Conservation (phyloP, 1,140 invertebrate genomes). For the Sinonovacula constricta region DNA sequence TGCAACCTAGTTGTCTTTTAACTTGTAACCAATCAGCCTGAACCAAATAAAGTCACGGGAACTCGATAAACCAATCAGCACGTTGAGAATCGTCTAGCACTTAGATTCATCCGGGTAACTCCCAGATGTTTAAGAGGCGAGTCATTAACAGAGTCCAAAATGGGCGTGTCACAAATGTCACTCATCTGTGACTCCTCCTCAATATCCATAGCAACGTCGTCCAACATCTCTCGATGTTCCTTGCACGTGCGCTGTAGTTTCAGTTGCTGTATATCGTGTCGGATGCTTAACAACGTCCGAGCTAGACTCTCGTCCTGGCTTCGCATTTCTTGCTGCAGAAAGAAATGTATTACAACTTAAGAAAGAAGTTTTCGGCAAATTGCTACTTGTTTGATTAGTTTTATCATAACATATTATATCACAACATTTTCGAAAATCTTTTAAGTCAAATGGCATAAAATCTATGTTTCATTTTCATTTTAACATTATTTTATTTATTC, state of each 20-base stretch:
- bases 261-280: conserved; percentile 70
- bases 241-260: conserved; percentile 70
- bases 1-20: no score
- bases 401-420: no score
- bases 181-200: conserved; percentile 68
- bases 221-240: conserved; percentile 72
- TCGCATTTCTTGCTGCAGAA: conserved; percentile 70
- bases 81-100: conserved; percentile 71
- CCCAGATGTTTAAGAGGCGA: conserved; percentile 71
- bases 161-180: conserved; percentile 69
- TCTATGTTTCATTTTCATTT: no score
- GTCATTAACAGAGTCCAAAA: conserved; percentile 52
- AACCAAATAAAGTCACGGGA: no score
- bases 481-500: no score
- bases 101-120: conserved; percentile 72
- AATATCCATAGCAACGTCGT: conserved; percentile 70
- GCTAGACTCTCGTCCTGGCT: conserved; percentile 71
- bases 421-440: no score
- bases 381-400: no score
- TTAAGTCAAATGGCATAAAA: no score
- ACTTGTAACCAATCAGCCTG: no score
- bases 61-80: no score
- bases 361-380: no score
- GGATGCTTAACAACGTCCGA: conserved; percentile 66
- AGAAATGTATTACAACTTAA: background rate